Base-by-base conservation (phyloP, 30 jellyfish, hydroid and myxozoan species). In the Chironex yamaguchii region DNA sequence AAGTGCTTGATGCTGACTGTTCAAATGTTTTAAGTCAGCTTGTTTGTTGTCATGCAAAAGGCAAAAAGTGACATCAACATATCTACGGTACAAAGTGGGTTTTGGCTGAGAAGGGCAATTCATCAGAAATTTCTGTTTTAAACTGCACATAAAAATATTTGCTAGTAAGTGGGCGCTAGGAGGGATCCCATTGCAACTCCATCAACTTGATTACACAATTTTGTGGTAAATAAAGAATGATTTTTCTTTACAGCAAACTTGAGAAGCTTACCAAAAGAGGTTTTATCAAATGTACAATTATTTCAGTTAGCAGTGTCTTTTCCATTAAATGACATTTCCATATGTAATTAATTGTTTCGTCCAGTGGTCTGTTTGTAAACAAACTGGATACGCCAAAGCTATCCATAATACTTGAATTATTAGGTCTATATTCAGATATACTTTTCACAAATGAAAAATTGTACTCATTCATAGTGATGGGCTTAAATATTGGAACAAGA, bases 121-220 rank as follows among this genome's bases (percentile, higher is more conserved):
- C 62, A 25, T 50, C 64, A 62, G 17, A 36, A 29, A 23, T 36
- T 6, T 75, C 42, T 29, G 62, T 21, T 62, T 49, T 70, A 52
- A 71, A 89, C 42, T 80, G 42, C 29, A n/a, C n/a, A n/a, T n/a
- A n/a, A n/a, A n/a, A n/a, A n/a, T n/a, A n/a, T n/a, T n/a, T n/a
- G n/a, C n/a, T n/a, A n/a, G n/a, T 36, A 25, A 17, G 52, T 25
- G 36, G 87, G 92, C 64, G 87, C 92, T 28, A 81, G 80, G 25
- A 76, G 88, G 17, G 92, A 81, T 31, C 89, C 91, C 91, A 64
- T 80, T 51, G 85, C 92, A 2, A 82, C 90, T 1, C 92, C 89
- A 51, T 67, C 92, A 24, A 82, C 20, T 65, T 82, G 91, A 22
- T 68, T 24, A 49, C 21, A 69, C 35, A 29, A 71, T 22, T 52